These are phyloP conservation scores for Notoglanidium macrostoma DNA, from an alignment of 2,797 vertebrate species.

Conservation along the genomic window DNA sequence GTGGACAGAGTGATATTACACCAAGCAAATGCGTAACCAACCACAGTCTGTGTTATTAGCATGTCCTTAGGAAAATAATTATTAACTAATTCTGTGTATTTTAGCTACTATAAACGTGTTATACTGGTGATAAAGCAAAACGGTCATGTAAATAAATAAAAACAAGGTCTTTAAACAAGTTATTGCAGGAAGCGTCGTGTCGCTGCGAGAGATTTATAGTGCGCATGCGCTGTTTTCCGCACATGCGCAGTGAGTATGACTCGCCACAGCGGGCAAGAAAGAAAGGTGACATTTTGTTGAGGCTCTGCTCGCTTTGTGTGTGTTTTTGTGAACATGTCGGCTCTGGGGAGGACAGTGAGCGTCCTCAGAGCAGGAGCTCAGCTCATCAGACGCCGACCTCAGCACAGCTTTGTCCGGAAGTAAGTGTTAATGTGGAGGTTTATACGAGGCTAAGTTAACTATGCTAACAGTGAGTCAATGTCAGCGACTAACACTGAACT, in stretches of 20 bases:
- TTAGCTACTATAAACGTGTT: background rate
- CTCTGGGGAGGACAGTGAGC: background rate
- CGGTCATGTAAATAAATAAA: no score
- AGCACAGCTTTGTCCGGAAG: background rate
- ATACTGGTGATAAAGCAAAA: background rate
- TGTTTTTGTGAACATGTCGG: background rate
- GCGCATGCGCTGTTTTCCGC: background rate
- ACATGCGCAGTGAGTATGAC: background rate
- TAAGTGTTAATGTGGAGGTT: background rate
- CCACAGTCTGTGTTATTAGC: background rate
- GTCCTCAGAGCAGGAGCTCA: background rate
- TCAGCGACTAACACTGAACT: no score
- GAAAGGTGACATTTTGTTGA: constrained; percentile 73
- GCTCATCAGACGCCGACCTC: background rate
- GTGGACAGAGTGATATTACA: background rate
- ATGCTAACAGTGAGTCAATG: background rate
- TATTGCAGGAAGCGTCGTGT: background rate
- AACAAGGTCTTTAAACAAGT: no score
- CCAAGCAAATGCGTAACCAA: background rate
- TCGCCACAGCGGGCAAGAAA: background rate
- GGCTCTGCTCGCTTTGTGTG: background rate
- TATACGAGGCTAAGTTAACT: background rate
- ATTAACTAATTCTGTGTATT: background rate
- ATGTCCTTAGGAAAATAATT: background rate
- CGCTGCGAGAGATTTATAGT: background rate